phyloP scores from a whole-genome alignment of 2,888 invertebrate species.

The Cordilura impudica region DNA sequence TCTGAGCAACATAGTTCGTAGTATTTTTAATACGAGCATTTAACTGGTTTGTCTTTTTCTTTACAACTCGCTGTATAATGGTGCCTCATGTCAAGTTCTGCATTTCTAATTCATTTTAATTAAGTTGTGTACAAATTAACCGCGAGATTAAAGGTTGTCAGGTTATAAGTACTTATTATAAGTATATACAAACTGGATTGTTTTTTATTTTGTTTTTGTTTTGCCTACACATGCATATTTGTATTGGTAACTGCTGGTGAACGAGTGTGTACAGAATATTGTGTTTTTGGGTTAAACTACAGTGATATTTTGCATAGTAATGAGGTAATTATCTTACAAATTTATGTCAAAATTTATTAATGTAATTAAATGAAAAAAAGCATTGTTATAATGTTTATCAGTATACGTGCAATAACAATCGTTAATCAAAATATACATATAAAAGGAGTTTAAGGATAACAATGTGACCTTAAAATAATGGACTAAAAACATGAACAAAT shows the following conservation, averaged over 20 bases:
- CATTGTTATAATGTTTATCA: background rate
- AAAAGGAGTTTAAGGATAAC: background rate
- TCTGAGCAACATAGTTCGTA: too few relatives aligned
- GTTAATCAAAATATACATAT: background rate
- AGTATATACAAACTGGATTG: background rate
- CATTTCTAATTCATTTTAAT: slow-evolving; percentile 35
- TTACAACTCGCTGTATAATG: background rate
- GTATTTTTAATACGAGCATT: too few relatives aligned
- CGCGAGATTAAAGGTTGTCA: slow-evolving; percentile 24
- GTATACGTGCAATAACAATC: too few relatives aligned
- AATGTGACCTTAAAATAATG: background rate
- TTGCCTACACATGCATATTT: background rate
- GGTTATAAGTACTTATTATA: background rate
- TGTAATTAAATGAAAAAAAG: background rate
- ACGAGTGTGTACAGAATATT: background rate
- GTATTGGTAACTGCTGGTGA: background rate
- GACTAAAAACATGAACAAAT: too few relatives aligned
- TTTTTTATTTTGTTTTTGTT: background rate
- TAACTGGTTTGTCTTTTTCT: background rate
- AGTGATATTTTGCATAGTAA: slow-evolving; percentile 26
- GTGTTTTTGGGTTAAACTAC: background rate
- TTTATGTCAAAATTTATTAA: slow-evolving; percentile 19
- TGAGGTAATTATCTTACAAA: slow-evolving; percentile 27
- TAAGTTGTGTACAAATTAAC: slow-evolving; percentile 35
- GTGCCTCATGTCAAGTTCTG: background rate